Percentiles rank a stretch among this genome's conserved stretches.
These are phyloP conservation scores for Temnothorax unifasciatus DNA, from an alignment of 2,888 invertebrate genomes.

Conservation along the genomic window DNA sequence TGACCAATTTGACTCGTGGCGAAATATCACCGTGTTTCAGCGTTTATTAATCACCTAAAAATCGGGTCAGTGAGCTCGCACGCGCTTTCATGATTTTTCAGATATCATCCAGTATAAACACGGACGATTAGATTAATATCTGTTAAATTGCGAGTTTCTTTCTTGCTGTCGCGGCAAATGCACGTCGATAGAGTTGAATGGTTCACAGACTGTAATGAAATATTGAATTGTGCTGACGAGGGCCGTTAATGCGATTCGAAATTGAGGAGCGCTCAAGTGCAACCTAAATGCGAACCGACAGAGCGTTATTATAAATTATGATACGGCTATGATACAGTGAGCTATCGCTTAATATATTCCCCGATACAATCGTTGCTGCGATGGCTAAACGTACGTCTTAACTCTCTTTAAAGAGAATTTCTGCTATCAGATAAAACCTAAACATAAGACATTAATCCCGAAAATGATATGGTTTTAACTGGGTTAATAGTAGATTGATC, in stretches of 20 bases:
- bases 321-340: background rate
- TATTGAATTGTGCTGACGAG: conserved; percentile 48
- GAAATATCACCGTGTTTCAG: conserved; percentile 29
- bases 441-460: conserved; percentile 12
- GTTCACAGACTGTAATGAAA: conserved; percentile 41
- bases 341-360: background rate
- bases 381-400: background rate
- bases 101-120: background rate
- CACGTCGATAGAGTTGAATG: conserved; percentile 21
- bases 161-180: conserved; percentile 22
- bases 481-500: background rate
- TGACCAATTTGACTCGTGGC: conserved; percentile 39
- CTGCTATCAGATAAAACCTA: background rate
- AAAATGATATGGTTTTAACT: conserved; percentile 12
- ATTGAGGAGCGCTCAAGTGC: conserved; percentile 5
- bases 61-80: background rate
- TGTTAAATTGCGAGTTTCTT: conserved; percentile 29
- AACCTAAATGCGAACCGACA: background rate
- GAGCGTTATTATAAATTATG: conserved; percentile 12
- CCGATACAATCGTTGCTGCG: background rate
- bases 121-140: conserved; percentile 30
- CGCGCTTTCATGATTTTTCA: conserved; percentile 9
- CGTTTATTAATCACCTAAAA: conserved; percentile 36
- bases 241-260: conserved; percentile 23
- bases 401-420: background rate